Base-by-base conservation (phyloP, 2,888 invertebrate genomes). In the Eurois occulta region DNA sequence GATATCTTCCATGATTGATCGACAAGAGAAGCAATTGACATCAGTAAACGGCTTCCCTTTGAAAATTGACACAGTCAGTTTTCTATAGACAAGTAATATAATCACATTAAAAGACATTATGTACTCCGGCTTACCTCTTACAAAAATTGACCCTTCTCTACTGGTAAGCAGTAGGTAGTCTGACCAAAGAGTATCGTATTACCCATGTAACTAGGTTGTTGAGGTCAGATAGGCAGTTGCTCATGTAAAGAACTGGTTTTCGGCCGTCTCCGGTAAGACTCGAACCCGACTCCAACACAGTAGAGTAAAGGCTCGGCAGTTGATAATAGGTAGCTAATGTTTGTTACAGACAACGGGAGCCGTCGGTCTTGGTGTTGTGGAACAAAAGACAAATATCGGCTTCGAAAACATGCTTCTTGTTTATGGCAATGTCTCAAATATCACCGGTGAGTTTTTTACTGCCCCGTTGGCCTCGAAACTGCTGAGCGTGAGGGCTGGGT, bases 331-430 rank as follows among this genome's bases (percentile, higher is more conserved):
- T 16, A 28, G 7, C 28, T 18, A 4, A 28, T 74, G n/a, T 66
- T 83, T 83, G 71, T 90, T 88, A 24, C 85, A 94, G 93, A 90
- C 92, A 84, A 89, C 93, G 0, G 94, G 94, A 10, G 91, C 89
- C 0, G 32, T 90, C 1, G 78, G 80, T 0, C 70, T 94, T 7
- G 87, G 90, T 21, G 72, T 86, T 0, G 75, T 92, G 2, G 91
- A 92, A 67, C 88, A 91, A 43, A 80, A 32, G 13, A 76, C 89
- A 1, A 74, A 88, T 5, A 83, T 88, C 0, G 86, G 73, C 73
- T 89, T 52, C 8, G 18, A 78, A 0, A 16, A 0, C 0, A 18
- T 72, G 0, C 0, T 62, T 5, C 0, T 0, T 0, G 8, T 43
- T 0, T 86, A 75, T 24, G 1, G 1, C 0, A 70, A 82, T 28